Percentiles rank a stretch among this genome's conserved stretches.
Evolutionary conservation across 2,888 invertebrate species (phyloP).

Genomic region (Camponotus fellah): DNA sequence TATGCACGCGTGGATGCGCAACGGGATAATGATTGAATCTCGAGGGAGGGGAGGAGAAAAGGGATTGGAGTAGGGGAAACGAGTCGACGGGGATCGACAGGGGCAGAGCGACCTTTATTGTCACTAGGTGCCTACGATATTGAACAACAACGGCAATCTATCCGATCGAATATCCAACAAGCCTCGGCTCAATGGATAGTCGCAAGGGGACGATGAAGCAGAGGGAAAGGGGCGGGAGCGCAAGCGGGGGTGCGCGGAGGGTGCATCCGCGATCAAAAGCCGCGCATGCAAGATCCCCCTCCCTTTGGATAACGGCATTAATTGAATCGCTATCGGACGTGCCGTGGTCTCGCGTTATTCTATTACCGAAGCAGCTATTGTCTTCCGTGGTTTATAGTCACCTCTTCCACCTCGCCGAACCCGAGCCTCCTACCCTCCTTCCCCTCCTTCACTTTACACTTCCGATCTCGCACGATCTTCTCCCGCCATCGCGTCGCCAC

Average conservation of each 20-base stretch:
- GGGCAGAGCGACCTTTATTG: constrained; percentile 67
- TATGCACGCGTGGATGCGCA: constrained; percentile 49
- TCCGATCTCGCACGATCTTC: constrained; percentile 45
- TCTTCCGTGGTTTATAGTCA: constrained; percentile 83
- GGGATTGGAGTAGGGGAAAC: not conserved
- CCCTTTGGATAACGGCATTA: constrained; percentile 83
- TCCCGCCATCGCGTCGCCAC: not conserved
- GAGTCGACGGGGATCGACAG: not conserved
- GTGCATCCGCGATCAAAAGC: constrained; percentile 79
- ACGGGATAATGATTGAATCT: constrained; percentile 52
- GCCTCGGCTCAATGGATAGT: constrained; percentile 72
- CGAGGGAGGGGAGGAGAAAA: not conserved
- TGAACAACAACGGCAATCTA: constrained; percentile 80
- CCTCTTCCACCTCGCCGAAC: constrained; percentile 57
- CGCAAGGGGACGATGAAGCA: constrained; percentile 42
- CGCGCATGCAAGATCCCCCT: constrained; percentile 78
- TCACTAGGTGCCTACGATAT: constrained; percentile 70
- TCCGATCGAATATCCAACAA: constrained; percentile 80
- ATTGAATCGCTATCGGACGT: constrained; percentile 84
- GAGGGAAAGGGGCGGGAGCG: constrained; percentile 7
- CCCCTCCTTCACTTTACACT: constrained; percentile 50
- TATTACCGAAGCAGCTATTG: constrained; percentile 84
- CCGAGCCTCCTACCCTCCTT: constrained; percentile 37
- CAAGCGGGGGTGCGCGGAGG: not conserved
- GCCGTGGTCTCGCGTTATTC: constrained; percentile 83